Base-by-base conservation (phyloP, 92 coral and sea anemone species). In the Blastomussa wellsi region DNA sequence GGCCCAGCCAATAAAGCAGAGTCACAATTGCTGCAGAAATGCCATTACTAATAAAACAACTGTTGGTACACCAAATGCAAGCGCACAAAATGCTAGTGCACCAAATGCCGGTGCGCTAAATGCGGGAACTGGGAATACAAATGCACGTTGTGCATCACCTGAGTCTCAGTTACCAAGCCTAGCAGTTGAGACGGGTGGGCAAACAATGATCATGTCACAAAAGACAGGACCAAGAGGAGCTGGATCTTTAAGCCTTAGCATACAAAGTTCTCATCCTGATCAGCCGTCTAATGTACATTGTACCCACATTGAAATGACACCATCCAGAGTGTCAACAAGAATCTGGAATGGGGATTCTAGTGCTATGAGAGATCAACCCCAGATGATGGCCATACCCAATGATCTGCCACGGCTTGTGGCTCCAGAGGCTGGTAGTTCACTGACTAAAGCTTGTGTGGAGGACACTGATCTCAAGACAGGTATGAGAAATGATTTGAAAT, bases 171-270 rank as follows among this genome's bases (percentile, higher is more conserved):
- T 28, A 66, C 66, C 24, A 0, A 81, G 68, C 53, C 11, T 24
- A 33, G 85, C 49, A 16, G 77, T 81, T 69, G 77, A 81, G 47
- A 20, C 77, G n/a, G 59, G 26, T 52, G 57, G 67, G 1, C 85
- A 81, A 42, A 32, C 85, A 22, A 37, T 81, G 85, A 20, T 33
- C 31, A 53, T 81, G 66, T 49, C 60, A 3, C 77, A 69, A 35
- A 80, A 68, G 51, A n/a, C 84, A 15, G 29, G 62, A 0, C n/a
- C 66, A 19, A 64, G 32, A 10, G 78, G 85, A 6, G 26, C 57
- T 70, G 78, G 77, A 26, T 26, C 77, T 72, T 8, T 68, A 82
- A 82, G 78, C 78, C 85, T 82, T 36, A 5, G 78, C 33, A 49
- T 82, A 49, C 68, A 82, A 53, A 71, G 68, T 71, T 28, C 78